Percentiles rank a stretch among this genome's conserved stretches.
Evolutionary conservation across 2,888 invertebrate species (phyloP).

Genomic region (Chrysina gloriosa): DNA sequence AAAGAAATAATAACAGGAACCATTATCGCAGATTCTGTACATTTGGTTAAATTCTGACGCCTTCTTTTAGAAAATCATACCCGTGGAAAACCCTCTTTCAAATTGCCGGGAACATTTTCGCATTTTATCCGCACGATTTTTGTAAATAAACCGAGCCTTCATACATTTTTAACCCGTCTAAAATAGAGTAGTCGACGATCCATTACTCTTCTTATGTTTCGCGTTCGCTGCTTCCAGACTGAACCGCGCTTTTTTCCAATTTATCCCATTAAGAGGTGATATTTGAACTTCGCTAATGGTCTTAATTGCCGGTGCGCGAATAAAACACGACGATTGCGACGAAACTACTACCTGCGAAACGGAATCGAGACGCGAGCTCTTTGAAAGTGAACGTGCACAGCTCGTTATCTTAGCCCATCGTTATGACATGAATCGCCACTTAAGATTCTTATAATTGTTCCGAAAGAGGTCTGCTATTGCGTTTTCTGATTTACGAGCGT

Average conservation of each 20-base stretch:
- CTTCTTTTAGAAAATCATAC: too few relatives aligned
- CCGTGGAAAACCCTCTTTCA: too few relatives aligned
- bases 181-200: neutral
- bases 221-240: neutral
- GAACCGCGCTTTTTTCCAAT: conserved; percentile 3
- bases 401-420: conserved; percentile 29
- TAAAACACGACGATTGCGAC: conserved; percentile 1
- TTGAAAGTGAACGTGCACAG: neutral
- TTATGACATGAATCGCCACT: conserved; percentile 35
- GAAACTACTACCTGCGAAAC: conserved; percentile 1
- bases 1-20: too few relatives aligned
- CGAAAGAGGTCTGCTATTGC: too few relatives aligned
- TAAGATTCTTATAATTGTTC: conserved; percentile 18
- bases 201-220: neutral
- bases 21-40: too few relatives aligned
- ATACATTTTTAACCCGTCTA: too few relatives aligned
- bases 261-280: conserved; percentile 17
- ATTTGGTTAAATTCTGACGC: too few relatives aligned
- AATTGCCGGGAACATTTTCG: too few relatives aligned
- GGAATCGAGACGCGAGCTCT: neutral
- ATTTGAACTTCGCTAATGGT: conserved; percentile 21
- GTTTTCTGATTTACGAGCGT: too few relatives aligned
- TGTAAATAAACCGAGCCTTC: too few relatives aligned
- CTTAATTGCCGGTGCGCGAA: conserved; percentile 15
- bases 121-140: too few relatives aligned